phyloP scores from a whole-genome alignment of 2,888 invertebrate species.

The Balanococcus diminutus region DNA sequence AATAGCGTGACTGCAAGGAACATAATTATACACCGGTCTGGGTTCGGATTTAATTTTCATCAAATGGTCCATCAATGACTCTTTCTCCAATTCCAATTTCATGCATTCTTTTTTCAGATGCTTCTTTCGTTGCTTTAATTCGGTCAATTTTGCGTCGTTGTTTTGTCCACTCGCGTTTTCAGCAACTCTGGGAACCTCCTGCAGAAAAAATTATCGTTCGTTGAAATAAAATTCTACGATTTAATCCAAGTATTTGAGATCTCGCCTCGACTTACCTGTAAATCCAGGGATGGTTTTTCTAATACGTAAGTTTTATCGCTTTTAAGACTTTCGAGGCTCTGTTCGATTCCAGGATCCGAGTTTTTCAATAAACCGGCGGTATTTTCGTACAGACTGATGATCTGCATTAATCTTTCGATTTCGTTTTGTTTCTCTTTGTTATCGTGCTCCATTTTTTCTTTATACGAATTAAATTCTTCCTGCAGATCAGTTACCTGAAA shows the following conservation, averaged over 20 bases:
- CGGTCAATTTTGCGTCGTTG: neutral
- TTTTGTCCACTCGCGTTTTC: neutral
- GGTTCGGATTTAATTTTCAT: constrained; percentile 39
- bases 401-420: constrained; percentile 48
- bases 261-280: neutral
- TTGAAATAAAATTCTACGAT: neutral
- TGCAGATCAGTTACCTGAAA: constrained; percentile 44
- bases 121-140: constrained; percentile 45
- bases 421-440: constrained; percentile 45
- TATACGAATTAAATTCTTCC: constrained; percentile 47
- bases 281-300: neutral
- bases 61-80: constrained; percentile 20
- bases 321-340: constrained; percentile 43
- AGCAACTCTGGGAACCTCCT: constrained; percentile 18
- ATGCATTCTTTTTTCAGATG: constrained; percentile 8
- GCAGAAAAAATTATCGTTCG: neutral
- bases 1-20: constrained; percentile 35
- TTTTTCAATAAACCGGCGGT: neutral
- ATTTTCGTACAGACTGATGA: constrained; percentile 45
- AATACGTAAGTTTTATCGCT: constrained; percentile 48
- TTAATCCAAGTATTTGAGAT: neutral
- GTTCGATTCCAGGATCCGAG: neutral
- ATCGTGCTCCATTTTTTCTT: constrained; percentile 50
- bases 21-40: neutral
- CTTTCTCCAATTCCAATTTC: constrained; percentile 45